Base-by-base conservation (phyloP, 2,888 invertebrate species). In the Glaucopsyche alexis region DNA sequence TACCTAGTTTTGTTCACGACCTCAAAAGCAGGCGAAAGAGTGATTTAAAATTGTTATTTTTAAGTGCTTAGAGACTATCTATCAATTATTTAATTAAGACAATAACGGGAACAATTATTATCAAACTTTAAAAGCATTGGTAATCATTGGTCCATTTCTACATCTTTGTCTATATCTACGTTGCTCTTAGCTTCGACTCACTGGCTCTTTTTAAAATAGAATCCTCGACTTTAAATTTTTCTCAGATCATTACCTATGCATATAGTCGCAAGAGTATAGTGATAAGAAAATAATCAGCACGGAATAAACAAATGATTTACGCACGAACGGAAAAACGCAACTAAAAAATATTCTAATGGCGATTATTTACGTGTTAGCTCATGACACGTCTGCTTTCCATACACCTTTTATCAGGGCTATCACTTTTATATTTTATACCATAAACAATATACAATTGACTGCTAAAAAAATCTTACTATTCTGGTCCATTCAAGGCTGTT, bases 351-450 rank as follows among this genome's bases (percentile, higher is more conserved):
- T 69, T 69, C 29, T 49, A 66, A 69, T 49, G 47, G 7, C 19
- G 45, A 69, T 66, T 42, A 66, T 69, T 69, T 49, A 69, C 69
- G 45, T 29, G 29, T 16, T 69, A 19, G 69, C 69, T 16, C 69
- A 16, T 67, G 67, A 67, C 67, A 69, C 47, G 47, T 69, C 67
- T 67, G 29, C 69, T 69, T 69, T 69, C 49, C 69, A 69, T 69
- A 69, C 38, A 29, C 60, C 38, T 60, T 1, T 60, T 69, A 49
- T 2, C 19, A 69, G 69, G 69, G 69, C 3, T 69, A 49, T 29
- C 14, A 19, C 13, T n/a, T 42, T 9, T 14, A 66, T 19, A 55
- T 19, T 55, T 19, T 55, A 19, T 19, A 11, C n/a, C 3, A 50
- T n/a, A 50, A 16, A 50, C 8, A 50, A n/a, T 52, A 7, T n/a